Evolutionary conservation across 1,140 invertebrate species (phyloP).

Genomic region (Heliothis subflexa): DNA sequence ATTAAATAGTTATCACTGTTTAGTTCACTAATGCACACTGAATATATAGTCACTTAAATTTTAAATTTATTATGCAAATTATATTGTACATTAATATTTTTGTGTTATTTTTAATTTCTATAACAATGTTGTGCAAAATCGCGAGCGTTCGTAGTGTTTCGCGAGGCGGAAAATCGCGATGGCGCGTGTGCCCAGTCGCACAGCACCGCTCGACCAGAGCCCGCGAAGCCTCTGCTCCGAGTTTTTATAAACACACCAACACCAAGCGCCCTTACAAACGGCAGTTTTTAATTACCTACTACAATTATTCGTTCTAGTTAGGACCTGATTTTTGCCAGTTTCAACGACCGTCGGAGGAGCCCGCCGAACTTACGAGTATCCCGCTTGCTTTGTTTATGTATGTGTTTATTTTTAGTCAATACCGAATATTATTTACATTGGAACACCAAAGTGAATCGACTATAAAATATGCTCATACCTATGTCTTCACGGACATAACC

Average conservation of each 20-base stretch:
- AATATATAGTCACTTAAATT: conserved; percentile 21
- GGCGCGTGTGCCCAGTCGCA: conserved; percentile 61
- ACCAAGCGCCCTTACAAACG: conserved; percentile 69
- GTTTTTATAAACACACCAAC: conserved; percentile 62
- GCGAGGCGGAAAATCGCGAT: conserved; percentile 28
- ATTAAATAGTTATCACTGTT: conserved; percentile 40
- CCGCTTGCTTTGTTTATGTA: conserved; percentile 27
- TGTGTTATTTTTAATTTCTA: neutral
- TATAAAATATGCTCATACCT: conserved; percentile 54
- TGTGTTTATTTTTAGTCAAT: conserved; percentile 57
- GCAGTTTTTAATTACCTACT: conserved; percentile 73
- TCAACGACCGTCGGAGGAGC: conserved; percentile 50
- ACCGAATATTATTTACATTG: conserved; percentile 64
- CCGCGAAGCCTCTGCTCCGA: conserved; percentile 58
- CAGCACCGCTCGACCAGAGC: conserved; percentile 54
- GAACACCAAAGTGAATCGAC: conserved; percentile 55
- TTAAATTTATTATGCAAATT: neutral
- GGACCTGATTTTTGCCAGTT: conserved; percentile 79
- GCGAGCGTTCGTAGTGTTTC: neutral
- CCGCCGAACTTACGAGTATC: conserved; percentile 24
- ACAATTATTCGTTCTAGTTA: conserved; percentile 79
- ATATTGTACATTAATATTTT: neutral
- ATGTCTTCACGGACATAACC: conserved; percentile 38
- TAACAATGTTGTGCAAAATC: neutral
- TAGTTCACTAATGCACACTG: conserved; percentile 31